Evolutionary conservation across 2,797 vertebrate genomes (phyloP).

Genomic region (Pitangus sulphuratus): DNA sequence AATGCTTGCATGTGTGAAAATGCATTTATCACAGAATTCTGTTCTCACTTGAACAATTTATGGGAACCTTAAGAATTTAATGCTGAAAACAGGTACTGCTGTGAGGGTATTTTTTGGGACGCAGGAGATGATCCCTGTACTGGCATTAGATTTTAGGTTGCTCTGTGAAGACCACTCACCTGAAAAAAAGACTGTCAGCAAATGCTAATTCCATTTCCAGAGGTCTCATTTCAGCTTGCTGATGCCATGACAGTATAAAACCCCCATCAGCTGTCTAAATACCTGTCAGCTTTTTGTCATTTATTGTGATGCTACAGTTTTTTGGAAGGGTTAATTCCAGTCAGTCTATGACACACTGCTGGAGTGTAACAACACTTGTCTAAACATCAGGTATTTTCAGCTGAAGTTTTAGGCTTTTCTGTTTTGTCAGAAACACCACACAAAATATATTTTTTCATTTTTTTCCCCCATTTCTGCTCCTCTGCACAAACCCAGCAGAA

Average conservation of each 20-base stretch:
- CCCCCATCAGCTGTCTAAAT: neutral
- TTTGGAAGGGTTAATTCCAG: neutral
- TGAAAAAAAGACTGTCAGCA: neutral
- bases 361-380: neutral
- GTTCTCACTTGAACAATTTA: neutral
- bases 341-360: neutral
- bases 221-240: neutral
- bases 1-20: conserved; percentile 23
- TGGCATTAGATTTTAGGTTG: neutral
- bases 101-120: neutral
- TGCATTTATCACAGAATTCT: neutral
- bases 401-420: neutral
- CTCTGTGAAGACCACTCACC: neutral
- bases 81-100: neutral
- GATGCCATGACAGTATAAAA: neutral
- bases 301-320: neutral
- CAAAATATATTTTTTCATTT: neutral
- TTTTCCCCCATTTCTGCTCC: neutral
- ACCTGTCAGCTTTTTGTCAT: neutral
- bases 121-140: neutral
- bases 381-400: neutral
- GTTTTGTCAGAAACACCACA: neutral
- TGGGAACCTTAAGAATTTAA: neutral
- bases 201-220: neutral
- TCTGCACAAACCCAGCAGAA: neutral